Base-by-base conservation (phyloP, 2,888 invertebrate species). In the Spatulosminthurus flaviceps region DNA sequence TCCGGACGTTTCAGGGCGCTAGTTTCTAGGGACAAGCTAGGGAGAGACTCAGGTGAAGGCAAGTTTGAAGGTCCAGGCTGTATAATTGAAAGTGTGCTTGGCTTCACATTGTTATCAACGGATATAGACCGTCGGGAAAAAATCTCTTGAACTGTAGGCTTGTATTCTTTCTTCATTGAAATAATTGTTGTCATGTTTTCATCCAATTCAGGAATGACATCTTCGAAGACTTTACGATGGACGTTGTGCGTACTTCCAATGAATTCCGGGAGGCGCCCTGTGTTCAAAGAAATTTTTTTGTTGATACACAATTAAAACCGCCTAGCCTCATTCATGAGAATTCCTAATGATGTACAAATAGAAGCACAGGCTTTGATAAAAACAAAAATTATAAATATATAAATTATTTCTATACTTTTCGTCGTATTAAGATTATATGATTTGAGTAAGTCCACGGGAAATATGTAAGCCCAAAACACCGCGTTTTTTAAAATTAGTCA, bases 101-200 rank as follows among this genome's bases (percentile, higher is more conserved):
- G 42, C 5, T 1, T 72, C 26, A 41, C 21, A 28, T 21, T 21
- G 1, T 72, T 66, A 26, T 66, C 71, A 4, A 19, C 29, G 13
- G 66, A n/a, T 41, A n/a, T 16, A 0, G 71, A 16, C 19, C 24
- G 21, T 29, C 51, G 4, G 21, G 83, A 83, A 78, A 85, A 85
- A n/a, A 85, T 82, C 13, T 84, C 84, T 0, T 84, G 82, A 0
- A 85, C 84, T n/a, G 85, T 85, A 13, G 84, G 84, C 71, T 82
- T 85, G 26, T 80, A 71, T 26, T 84, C 84, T 13, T 78, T 75
- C 21, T 81, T 61, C 81, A 82, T 84, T 0, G 84, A 84, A 26
- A 84, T 79, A 5, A 85, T 84, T 22, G 85, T 85, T 16, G 84
- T 79, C 83, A 85, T 83, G 78, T 84, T 85, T 71, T 85, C 85